Evolutionary conservation across 2,797 vertebrate genomes (phyloP), one percentile per base, ranked within the genome.

Genomic region (Gallinago solitaria): DNA sequence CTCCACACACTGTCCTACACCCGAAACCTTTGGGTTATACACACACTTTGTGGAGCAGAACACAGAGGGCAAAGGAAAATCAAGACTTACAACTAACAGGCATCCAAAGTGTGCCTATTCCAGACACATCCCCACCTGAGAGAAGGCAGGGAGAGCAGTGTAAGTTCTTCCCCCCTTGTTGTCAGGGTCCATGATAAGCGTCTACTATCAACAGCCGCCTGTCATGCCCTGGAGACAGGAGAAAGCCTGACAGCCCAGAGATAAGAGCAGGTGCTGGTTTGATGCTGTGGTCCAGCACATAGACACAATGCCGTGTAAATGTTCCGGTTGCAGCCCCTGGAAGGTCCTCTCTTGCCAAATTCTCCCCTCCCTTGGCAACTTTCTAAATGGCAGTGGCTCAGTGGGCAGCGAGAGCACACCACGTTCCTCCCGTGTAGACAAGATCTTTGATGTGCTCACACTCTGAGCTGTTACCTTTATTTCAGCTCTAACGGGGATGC

Each of bases 361-460:
- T 63, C 64, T 65, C 51, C 43, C 41, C 45, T 82, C 18, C 33
- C 39, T 21, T 74, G 65, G 53, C 30, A 21, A 9, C 41, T 12
- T 59, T 41, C 5, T 11, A 9, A 11, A 48, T 3, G 43, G 68
- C 67, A 68, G 70, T 3, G 7, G 63, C 60, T 85, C 47, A 24
- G 54, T 23, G 11, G 1, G 47, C 43, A 18, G 30, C 1, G 41
- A 51, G 75, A 61, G 65, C 63, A 4, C 47, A 6, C 10, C 2
- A 0, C 0, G 1, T 14, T 56, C 33, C 77, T 60, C 54, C 61
- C 3, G 21, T 1, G 27, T 10, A 56, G 67, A 35, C 45, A 24
- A 50, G 45, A 14, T 8, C 78, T 28, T n/a, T 23, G 78, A 43
- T 9, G 2, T 6, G 74, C 80, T 83, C 19, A 4, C 1, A 1